A percentile compares a stretch with the other conserved stretches of the same genome.
phyloP scores from a whole-genome alignment of 2,113 vertebrate species.

The Actinemys pallida region DNA sequence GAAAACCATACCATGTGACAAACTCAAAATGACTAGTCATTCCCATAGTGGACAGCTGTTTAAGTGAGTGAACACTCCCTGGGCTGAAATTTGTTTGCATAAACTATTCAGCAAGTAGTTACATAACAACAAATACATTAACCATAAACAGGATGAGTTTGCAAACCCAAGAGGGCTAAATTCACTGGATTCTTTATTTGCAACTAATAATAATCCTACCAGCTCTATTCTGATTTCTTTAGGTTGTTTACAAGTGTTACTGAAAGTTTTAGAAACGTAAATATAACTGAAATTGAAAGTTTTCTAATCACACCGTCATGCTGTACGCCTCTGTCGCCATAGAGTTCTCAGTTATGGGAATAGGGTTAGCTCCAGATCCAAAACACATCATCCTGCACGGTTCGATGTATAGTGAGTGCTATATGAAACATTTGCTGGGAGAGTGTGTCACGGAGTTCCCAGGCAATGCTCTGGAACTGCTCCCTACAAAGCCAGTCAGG shows the following conservation, averaged over 20 bases:
- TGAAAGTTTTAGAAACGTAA: not conserved
- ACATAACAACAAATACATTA: not conserved
- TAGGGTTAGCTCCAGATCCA: not conserved
- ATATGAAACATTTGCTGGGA: not conserved
- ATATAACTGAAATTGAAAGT: conserved; percentile 2
- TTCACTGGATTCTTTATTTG: conserved; percentile 13
- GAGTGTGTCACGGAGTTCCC: not conserved
- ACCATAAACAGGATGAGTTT: not conserved
- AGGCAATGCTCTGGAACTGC: no score
- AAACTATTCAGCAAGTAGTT: not conserved
- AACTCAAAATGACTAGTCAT: accelerated
- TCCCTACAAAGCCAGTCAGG: no score
- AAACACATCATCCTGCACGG: not conserved
- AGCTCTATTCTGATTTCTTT: not conserved
- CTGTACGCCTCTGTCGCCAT: not conserved
- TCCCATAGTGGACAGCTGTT: not conserved
- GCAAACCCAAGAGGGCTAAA: not conserved
- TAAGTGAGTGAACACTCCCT: accelerated
- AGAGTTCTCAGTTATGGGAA: not conserved
- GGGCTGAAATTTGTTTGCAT: not conserved
- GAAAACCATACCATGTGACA: not conserved
- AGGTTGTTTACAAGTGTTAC: not conserved
- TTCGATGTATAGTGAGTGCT: not conserved
- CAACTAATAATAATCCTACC: conserved; percentile 6
- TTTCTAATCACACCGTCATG: not conserved